Conservation (phyloP, 92 coral and sea anemone genomes). For the Anthopleura xanthogrammica region DNA sequence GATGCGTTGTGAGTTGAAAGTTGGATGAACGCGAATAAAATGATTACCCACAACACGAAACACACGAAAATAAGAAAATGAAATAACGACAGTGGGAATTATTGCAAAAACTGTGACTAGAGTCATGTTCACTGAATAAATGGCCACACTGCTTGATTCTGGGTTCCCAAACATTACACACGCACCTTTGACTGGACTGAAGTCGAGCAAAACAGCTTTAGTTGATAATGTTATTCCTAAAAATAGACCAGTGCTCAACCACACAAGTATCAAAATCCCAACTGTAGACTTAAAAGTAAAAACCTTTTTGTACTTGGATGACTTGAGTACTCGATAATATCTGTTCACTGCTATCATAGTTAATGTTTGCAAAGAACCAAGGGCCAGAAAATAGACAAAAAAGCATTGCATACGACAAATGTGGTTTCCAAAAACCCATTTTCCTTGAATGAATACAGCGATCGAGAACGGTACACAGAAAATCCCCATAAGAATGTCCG, state of each 20-base stretch:
- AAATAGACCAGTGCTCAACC: conserved; percentile 46
- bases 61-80: conserved; percentile 47
- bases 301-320: conserved; percentile 35
- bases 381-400: conserved; percentile 49
- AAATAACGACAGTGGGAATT: conserved; percentile 43
- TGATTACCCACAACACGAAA: conserved; percentile 56
- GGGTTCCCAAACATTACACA: conserved; percentile 56
- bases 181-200: conserved; percentile 67
- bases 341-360: conserved; percentile 58
- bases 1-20: not conserved
- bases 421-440: conserved; percentile 44
- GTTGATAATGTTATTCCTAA: conserved; percentile 34
- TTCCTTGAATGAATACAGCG: conserved; percentile 46
- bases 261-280: conserved; percentile 27
- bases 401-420: conserved; percentile 58
- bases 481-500: conserved; percentile 54
- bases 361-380: conserved; percentile 61
- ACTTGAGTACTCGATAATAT: conserved; percentile 52
- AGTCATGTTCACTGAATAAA: conserved; percentile 39
- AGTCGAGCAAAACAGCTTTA: conserved; percentile 32
- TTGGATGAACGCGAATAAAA: conserved; percentile 50
- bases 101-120: conserved; percentile 42
- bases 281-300: conserved; percentile 54
- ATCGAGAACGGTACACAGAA: conserved; percentile 54
- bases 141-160: conserved; percentile 23